Conservation (phyloP, 2,113 vertebrate genomes). For the Periophthalmodon schlosseri region DNA sequence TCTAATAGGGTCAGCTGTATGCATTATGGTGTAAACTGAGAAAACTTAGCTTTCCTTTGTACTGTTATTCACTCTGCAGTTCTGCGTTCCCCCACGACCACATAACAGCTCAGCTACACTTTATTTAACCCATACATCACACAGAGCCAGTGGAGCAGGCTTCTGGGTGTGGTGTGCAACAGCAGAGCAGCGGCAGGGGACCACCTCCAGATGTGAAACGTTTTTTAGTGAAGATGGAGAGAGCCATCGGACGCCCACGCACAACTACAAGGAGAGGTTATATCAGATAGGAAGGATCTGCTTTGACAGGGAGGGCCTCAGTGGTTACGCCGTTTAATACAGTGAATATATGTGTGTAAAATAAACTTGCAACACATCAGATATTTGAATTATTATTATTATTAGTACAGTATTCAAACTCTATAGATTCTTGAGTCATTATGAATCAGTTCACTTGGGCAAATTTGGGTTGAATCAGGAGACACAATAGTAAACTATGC, state of each 20-base stretch:
- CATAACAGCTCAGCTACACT: not conserved
- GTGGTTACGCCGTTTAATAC: not conserved
- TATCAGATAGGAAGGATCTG: not conserved
- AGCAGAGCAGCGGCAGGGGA: not conserved
- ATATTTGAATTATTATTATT: too few species aligned
- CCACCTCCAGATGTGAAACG: not conserved
- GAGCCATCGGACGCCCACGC: not conserved
- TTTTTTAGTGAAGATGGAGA: not conserved
- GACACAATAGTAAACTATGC: too few species aligned
- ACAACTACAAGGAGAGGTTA: not conserved
- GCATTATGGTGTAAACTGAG: too few species aligned
- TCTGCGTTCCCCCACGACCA: not conserved
- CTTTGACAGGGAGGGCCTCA: not conserved
- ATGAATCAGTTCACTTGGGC: too few species aligned
- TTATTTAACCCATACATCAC: slow-evolving; percentile 6
- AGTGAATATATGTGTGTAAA: not conserved
- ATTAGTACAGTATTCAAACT: too few species aligned
- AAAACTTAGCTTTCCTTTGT: not conserved
- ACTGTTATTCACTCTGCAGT: not conserved
- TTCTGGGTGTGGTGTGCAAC: not conserved
- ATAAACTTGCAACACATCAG: not conserved
- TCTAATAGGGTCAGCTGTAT: too few species aligned
- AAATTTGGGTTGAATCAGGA: too few species aligned
- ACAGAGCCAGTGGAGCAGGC: not conserved
- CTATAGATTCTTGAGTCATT: too few species aligned